A percentile compares a stretch with the other conserved stretches of the same genome.
These are phyloP conservation scores for Sterrhoptilus dennistouni DNA, from an alignment of 2,113 vertebrate genomes.

Conservation along the genomic window DNA sequence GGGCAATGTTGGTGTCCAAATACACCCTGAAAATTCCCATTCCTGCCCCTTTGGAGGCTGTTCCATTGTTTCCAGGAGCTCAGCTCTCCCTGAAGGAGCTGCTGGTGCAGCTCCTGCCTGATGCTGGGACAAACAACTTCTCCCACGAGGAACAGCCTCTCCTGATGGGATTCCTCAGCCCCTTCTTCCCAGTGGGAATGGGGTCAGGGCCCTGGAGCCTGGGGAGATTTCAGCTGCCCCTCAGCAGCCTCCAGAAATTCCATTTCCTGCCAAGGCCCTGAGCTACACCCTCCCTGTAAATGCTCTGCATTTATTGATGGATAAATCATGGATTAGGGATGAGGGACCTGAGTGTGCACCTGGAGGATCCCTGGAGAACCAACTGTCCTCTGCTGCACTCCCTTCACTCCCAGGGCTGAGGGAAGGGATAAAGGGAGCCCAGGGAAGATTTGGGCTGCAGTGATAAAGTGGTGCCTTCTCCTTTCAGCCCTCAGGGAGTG, in stretches of 20 bases:
- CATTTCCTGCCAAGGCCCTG: background rate
- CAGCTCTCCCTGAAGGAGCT: background rate
- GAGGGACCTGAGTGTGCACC: background rate
- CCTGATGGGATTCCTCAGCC: background rate
- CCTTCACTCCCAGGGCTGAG: background rate
- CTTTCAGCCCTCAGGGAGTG: background rate
- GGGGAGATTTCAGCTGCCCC: background rate
- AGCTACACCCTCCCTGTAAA: background rate
- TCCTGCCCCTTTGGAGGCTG: background rate
- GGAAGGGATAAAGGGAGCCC: background rate
- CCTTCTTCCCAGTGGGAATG: background rate
- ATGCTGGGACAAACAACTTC: background rate
- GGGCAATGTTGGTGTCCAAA: rapidly evolving
- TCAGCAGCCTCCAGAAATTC: background rate
- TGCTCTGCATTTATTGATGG: background rate
- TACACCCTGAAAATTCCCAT: background rate
- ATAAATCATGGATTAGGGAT: background rate
- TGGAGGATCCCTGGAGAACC: background rate
- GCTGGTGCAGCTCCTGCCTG: background rate
- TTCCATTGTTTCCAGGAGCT: background rate
- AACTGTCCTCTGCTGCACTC: background rate
- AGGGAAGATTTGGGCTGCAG: background rate
- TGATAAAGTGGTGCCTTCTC: background rate
- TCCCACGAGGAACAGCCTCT: background rate
- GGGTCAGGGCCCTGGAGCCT: background rate